Conservation (phyloP, 1,140 invertebrate genomes). For the Caenorhabditis inopinata region DNA sequence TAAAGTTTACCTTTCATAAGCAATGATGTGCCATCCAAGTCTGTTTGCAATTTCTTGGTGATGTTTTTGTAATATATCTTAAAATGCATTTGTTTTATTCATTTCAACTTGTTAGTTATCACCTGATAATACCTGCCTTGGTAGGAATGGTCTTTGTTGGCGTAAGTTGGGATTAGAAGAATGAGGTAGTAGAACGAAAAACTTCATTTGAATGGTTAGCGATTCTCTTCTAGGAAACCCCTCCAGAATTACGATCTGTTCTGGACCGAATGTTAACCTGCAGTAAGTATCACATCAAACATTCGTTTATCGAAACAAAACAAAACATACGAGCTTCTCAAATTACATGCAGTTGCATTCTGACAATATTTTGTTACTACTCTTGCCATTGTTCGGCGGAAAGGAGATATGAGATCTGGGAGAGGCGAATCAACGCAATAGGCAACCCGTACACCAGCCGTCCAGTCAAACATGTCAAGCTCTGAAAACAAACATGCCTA, state of each 20-base stretch:
- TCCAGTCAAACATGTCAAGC: constrained; percentile 45
- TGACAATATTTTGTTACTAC: constrained; percentile 46
- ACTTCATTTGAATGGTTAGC: constrained; percentile 41
- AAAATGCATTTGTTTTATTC: neutral
- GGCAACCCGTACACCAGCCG: constrained; percentile 39
- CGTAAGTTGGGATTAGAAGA: constrained; percentile 13
- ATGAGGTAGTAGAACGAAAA: constrained; percentile 46
- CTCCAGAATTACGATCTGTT: constrained; percentile 44
- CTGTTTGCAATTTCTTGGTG: constrained; percentile 36
- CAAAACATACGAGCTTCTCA: constrained; percentile 45
- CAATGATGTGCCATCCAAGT: constrained; percentile 43
- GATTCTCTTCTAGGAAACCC: constrained; percentile 47
- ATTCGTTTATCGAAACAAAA: neutral
- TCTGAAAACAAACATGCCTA: neutral
- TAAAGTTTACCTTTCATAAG: constrained; percentile 38
- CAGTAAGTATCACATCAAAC: neutral
- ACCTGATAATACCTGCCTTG: constrained; percentile 43
- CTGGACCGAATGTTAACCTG: constrained; percentile 40
- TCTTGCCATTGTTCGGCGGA: constrained; percentile 41
- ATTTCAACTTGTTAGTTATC: too few relatives aligned
- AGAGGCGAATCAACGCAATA: constrained; percentile 43
- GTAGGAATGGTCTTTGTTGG: constrained; percentile 45
- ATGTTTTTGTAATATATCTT: constrained; percentile 46
- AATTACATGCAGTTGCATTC: constrained; percentile 46
- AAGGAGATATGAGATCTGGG: constrained; percentile 45